Percentiles rank a stretch among this genome's conserved stretches.
Conservation (phyloP, 2,888 invertebrate genomes). For the Nezara viridula region DNA sequence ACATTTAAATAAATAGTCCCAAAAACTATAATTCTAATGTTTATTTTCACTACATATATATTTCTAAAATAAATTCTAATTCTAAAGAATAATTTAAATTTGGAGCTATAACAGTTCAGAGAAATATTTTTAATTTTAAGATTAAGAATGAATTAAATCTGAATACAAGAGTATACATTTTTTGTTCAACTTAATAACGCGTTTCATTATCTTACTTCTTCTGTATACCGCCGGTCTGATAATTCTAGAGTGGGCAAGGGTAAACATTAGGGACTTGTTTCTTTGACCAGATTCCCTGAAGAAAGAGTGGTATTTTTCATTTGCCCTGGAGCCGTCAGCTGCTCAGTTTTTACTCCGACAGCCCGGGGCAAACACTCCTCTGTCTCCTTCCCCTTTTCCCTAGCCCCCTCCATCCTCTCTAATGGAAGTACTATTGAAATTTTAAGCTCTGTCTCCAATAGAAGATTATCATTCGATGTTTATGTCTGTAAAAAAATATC, state of each 20-base stretch:
- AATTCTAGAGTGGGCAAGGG: neutral
- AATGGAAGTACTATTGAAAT: slow-evolving; percentile 22
- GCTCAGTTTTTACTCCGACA: slow-evolving; percentile 32
- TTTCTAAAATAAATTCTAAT: too few relatives aligned
- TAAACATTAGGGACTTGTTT: slow-evolving; percentile 20
- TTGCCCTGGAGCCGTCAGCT: slow-evolving; percentile 9
- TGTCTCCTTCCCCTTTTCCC: neutral
- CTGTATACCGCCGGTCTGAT: neutral
- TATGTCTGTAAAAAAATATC: neutral
- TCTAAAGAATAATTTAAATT: too few relatives aligned
- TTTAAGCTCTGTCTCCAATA: neutral
- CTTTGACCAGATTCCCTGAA: slow-evolving; percentile 10
- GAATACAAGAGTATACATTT: too few relatives aligned
- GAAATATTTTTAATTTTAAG: too few relatives aligned
- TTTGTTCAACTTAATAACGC: neutral
- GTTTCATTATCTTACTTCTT: slow-evolving; percentile 5
- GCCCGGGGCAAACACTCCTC: neutral
- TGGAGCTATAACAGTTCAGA: too few relatives aligned
- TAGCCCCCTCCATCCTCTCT: neutral
- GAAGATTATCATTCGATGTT: neutral
- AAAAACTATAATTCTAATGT: too few relatives aligned
- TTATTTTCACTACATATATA: too few relatives aligned
- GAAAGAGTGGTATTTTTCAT: slow-evolving; percentile 24
- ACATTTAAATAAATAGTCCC: too few relatives aligned
- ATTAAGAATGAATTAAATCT: too few relatives aligned